Base-by-base conservation (phyloP, 2,113 vertebrate species). In the Ceratotherium simum region DNA sequence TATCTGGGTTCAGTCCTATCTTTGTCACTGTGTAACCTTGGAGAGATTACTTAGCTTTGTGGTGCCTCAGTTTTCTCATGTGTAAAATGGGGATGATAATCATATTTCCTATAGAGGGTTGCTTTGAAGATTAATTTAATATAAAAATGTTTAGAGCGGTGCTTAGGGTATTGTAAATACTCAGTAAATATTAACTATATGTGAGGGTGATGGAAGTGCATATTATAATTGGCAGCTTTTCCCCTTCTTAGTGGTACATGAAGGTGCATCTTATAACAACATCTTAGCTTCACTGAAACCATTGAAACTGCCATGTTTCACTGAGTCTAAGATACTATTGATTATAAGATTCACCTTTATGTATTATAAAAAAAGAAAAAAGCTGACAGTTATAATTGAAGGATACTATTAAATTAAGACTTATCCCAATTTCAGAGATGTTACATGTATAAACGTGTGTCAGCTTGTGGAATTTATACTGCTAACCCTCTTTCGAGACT, bases 101-200 rank as follows among this genome's bases (percentile, higher is more conserved):
- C 27, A 42, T 91, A 70, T 80, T n/a, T 91, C 54, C 82, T 92
- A 7, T 92, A 33, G 42, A 72, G 42, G 6, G 27, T 81, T 91
- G 56, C 69, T 94, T 88, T 92, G 67, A 92, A 81, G 58, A 90
- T 86, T 88, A 88, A 83, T 67, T 96, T 81, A 92, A 54, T 80
- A 81, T 58, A 46, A 92, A 95, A 81, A 65, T 92, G 48, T 64
- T 95, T 76, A 78, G 39, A 75, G 25, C 21, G 31, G 72, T 79
- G 31, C 31, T 80, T 79, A 62, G 20, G 31, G 42, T 16, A 39
- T 58, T 73, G 20, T 80, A 81, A 96, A 65, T 54, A 67, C 3
- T 29, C 42, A 62, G 6, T 81, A 81, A 69, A 36, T 86, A 60
- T 78, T 90, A 67, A 67, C 16, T 90, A 39, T 70, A 12, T 87